A percentile compares a stretch with the other conserved stretches of the same genome.
These are phyloP conservation scores for Acleris cristana DNA, from an alignment of 2,888 invertebrate species.

Conservation along the genomic window DNA sequence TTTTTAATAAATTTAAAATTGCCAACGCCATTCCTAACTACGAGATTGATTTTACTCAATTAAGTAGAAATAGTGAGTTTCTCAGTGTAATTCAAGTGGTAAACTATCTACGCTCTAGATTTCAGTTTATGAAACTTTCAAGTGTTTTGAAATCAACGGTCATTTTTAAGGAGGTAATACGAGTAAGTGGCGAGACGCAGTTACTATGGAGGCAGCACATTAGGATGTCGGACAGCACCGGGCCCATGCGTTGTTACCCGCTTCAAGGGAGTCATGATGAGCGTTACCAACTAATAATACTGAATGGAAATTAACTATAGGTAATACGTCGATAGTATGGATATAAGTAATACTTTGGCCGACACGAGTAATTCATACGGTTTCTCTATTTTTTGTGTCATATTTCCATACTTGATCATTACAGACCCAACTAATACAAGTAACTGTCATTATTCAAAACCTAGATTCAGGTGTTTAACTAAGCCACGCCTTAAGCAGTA, in stretches of 20 bases:
- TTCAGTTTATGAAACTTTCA: constrained; percentile 39
- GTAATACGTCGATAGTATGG: constrained; percentile 55
- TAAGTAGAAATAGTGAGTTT: constrained; percentile 73
- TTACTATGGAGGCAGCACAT: constrained; percentile 9
- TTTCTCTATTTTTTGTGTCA: constrained; percentile 26
- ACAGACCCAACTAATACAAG: constrained; percentile 1
- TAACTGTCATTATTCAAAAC: constrained; percentile 26
- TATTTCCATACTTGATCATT: constrained; percentile 7
- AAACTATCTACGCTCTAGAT: constrained; percentile 56
- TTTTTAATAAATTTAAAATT: constrained; percentile 71
- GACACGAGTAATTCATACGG: constrained; percentile 70
- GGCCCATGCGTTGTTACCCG: constrained; percentile 62
- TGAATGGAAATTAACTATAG: constrained; percentile 74
- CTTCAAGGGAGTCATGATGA: constrained; percentile 43
- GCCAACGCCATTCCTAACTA: constrained; percentile 76
- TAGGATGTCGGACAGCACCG: constrained; percentile 51
- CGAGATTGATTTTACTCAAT: constrained; percentile 69
- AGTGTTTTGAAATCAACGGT: constrained; percentile 29
- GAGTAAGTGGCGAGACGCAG: constrained; percentile 15
- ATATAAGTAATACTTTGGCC: constrained; percentile 78
- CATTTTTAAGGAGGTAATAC: constrained; percentile 19
- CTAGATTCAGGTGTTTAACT: constrained; percentile 6
- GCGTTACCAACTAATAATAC: constrained; percentile 73
- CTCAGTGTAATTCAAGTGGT: constrained; percentile 67
- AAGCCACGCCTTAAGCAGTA: constrained; percentile 31